Conservation (phyloP, 1,140 invertebrate species). For the Diorhabda sublineata region DNA sequence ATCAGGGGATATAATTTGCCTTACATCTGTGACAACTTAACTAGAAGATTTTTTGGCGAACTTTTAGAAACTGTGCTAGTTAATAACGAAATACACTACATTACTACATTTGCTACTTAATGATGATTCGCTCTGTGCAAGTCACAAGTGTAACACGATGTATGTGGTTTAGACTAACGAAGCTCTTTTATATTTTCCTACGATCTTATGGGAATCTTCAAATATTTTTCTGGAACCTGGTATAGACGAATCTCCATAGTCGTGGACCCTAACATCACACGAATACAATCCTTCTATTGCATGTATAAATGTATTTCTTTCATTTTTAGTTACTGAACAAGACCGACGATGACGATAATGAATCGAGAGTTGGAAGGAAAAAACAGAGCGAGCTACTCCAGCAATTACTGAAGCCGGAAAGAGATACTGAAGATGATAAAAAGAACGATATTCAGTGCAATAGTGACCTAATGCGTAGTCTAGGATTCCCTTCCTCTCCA, state of each 20-base stretch:
- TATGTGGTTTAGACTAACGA: no score
- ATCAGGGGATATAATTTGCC: no score
- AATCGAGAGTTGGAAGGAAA: slow-evolving; percentile 55
- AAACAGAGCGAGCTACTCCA: slow-evolving; percentile 71
- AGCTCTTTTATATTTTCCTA: no score
- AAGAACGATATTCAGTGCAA: slow-evolving; percentile 45
- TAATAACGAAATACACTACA: no score
- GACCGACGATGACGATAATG: slow-evolving; percentile 77
- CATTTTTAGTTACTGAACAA: slow-evolving; percentile 74
- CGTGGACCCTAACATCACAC: background rate
- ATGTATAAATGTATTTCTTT: slow-evolving; percentile 14
- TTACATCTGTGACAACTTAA: no score
- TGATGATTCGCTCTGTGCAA: no score
- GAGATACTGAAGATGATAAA: slow-evolving; percentile 45
- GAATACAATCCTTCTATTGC: background rate
- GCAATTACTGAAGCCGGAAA: slow-evolving; percentile 65
- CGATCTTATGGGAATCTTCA: no score
- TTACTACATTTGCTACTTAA: no score
- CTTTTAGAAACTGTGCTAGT: no score
- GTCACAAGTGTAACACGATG: no score
- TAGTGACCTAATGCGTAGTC: slow-evolving; percentile 57
- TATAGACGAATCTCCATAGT: background rate
- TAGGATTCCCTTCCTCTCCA: slow-evolving; percentile 56
- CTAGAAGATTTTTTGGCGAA: no score
- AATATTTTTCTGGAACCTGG: slow-evolving; percentile 3